phyloP scores from a whole-genome alignment of 2,888 invertebrate genomes.

The Julus scanicus region DNA sequence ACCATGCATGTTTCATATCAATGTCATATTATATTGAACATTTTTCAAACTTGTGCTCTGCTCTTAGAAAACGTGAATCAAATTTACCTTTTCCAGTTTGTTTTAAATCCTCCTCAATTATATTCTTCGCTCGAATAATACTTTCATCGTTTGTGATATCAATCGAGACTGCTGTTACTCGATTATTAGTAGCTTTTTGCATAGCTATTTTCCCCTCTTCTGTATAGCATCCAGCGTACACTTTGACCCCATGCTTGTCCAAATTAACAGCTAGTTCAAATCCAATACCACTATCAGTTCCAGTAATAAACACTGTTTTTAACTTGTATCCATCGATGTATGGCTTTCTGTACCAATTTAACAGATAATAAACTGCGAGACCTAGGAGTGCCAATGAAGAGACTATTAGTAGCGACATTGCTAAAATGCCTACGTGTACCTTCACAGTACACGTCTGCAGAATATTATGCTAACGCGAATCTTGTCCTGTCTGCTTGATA shows the following conservation, averaged over 20 bases:
- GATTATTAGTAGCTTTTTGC: neutral
- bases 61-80: too few relatives aligned
- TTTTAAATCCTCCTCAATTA: constrained; percentile 21
- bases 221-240: constrained; percentile 37
- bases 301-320: constrained; percentile 24
- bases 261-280: constrained; percentile 25
- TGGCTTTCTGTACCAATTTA: neutral
- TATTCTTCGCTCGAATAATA: neutral
- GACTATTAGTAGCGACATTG: neutral
- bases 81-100: neutral
- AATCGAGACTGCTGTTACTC: neutral
- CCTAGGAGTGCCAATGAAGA: neutral
- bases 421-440: too few relatives aligned
- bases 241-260: constrained; percentile 38
- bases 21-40: neutral
- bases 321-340: constrained; percentile 21
- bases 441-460: too few relatives aligned
- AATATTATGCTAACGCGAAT: too few relatives aligned
- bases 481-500: too few relatives aligned
- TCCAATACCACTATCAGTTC: constrained; percentile 25
- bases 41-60: too few relatives aligned
- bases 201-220: neutral
- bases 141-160: constrained; percentile 31
- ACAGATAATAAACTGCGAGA: neutral
- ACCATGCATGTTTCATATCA: too few relatives aligned